These are phyloP conservation scores for Carabus problematicus DNA, from an alignment of 2,888 invertebrate species.

Conservation along the genomic window DNA sequence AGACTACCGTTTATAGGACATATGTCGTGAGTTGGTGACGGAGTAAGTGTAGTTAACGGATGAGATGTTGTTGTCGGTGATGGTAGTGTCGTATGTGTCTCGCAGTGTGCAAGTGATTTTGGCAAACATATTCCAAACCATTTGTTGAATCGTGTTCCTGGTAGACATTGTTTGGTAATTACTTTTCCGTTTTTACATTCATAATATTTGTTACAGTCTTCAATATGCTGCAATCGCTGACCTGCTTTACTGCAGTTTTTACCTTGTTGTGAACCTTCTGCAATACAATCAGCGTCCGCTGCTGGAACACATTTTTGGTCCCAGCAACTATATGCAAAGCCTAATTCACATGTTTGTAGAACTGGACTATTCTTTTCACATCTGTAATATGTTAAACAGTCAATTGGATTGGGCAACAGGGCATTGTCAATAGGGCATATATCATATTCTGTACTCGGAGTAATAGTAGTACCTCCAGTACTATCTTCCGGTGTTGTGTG, in stretches of 20 bases:
- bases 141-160: neutral
- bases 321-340: conserved; percentile 30
- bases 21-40: conserved; percentile 2
- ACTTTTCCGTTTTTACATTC: neutral
- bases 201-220: conserved; percentile 8
- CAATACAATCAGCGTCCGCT: conserved; percentile 13
- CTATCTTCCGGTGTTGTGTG: no score
- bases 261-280: conserved; percentile 3
- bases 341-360: conserved; percentile 8
- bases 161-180: neutral
- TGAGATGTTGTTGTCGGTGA: neutral
- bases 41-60: neutral
- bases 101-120: conserved; percentile 2
- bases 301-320: conserved; percentile 22
- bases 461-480: neutral
- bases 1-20: conserved; percentile 14
- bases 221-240: neutral
- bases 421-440: conserved; percentile 24
- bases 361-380: conserved; percentile 13
- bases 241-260: conserved; percentile 5
- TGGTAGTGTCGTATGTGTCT: conserved; percentile 16
- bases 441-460: neutral
- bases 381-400: conserved; percentile 19
- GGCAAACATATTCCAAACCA: conserved; percentile 13
- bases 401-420: conserved; percentile 3